phyloP scores from a whole-genome alignment of 2,888 invertebrate genomes.

The Troides oblongomaculatus region DNA sequence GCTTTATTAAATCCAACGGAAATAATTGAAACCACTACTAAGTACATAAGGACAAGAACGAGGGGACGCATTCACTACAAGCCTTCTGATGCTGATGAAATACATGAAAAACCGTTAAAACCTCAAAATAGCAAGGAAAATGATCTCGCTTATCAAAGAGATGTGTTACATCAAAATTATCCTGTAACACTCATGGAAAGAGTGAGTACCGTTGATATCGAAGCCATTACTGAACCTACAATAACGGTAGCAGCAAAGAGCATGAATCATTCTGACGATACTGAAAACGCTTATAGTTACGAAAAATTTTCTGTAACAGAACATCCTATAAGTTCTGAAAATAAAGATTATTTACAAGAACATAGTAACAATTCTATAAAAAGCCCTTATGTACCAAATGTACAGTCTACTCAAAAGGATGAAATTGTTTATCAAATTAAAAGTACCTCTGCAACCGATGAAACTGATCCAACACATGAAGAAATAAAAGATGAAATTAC shows the following conservation, averaged over 20 bases:
- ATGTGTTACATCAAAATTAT: conserved; percentile 82
- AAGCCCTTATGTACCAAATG: conserved; percentile 49
- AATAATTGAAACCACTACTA: conserved; percentile 57
- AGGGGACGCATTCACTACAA: conserved; percentile 79
- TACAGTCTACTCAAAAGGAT: conserved; percentile 47
- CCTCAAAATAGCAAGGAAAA: conserved; percentile 52
- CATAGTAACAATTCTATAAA: conserved; percentile 53
- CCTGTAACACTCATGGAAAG: conserved; percentile 79
- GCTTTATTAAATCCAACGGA: conserved; percentile 51
- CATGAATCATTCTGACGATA: conserved; percentile 54
- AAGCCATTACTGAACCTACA: conserved; percentile 69
- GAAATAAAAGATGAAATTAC: conserved; percentile 53
- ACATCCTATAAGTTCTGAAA: conserved; percentile 45
- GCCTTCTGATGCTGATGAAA: conserved; percentile 61
- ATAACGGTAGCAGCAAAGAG: conserved; percentile 48
- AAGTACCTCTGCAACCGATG: conserved; percentile 52
- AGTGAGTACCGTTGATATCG: conserved; percentile 70
- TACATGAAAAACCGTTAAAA: conserved; percentile 52
- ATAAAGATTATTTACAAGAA: conserved; percentile 47
- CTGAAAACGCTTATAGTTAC: conserved; percentile 69
- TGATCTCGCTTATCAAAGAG: conserved; percentile 81
- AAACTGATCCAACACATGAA: conserved; percentile 46
- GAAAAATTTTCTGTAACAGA: conserved; percentile 61
- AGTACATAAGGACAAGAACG: conserved; percentile 59
- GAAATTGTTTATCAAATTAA: conserved; percentile 53